Conservation (phyloP, 1,140 invertebrate species). For the Megalonaias nervosa region DNA sequence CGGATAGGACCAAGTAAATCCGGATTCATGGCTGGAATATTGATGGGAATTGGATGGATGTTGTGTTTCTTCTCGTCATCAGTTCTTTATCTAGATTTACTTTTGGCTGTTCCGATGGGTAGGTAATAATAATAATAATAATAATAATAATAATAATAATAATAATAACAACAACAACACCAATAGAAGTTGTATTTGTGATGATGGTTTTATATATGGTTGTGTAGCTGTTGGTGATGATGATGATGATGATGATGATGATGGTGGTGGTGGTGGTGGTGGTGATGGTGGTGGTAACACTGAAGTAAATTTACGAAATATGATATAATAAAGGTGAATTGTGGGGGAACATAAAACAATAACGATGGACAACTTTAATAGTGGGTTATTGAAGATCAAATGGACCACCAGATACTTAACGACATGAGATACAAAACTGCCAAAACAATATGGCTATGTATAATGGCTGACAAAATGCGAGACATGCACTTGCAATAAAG, state of each 20-base stretch:
- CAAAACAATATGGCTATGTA: no score
- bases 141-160: neutral
- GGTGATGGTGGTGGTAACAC: neutral
- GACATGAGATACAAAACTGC: no score
- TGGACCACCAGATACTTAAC: neutral
- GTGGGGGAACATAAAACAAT: neutral
- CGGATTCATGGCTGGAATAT: no score
- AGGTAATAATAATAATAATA: neutral
- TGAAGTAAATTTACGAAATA: neutral
- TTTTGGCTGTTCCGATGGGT: no score
- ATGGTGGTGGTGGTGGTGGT: neutral
- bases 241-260: constrained; percentile 6
- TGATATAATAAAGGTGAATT: neutral
- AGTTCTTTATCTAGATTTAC: no score
- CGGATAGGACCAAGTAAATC: no score
- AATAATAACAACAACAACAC: neutral
- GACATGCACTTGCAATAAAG: no score
- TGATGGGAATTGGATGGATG: no score
- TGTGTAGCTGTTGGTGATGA: neutral
- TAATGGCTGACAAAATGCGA: no score
- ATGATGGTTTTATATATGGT: neutral
- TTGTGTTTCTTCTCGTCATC: no score
- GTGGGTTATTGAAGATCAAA: neutral
- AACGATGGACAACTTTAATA: neutral
- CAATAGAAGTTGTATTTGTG: neutral